These are phyloP conservation scores for Leucosticte australis DNA, from an alignment of 2,113 vertebrate species.

Conservation along the genomic window DNA sequence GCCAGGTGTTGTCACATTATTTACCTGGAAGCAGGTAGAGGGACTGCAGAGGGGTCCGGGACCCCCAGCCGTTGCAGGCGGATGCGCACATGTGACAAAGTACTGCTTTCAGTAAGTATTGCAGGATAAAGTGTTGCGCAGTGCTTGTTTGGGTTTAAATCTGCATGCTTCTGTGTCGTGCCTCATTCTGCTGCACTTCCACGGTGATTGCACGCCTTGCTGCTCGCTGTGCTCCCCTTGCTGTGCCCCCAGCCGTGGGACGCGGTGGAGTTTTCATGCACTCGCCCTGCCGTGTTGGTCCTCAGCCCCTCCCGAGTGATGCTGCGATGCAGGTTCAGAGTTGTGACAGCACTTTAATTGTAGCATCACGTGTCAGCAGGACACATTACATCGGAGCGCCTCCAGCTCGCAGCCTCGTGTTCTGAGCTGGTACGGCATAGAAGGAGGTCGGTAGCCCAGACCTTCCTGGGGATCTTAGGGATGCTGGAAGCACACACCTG, in stretches of 20 bases:
- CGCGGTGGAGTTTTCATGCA: rapidly evolving
- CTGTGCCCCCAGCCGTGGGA: background rate
- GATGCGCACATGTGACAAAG: background rate
- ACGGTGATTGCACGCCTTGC: rapidly evolving
- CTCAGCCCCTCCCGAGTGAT: background rate
- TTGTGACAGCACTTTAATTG: background rate
- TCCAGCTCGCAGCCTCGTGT: rapidly evolving
- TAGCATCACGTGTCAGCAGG: background rate
- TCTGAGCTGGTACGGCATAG: background rate
- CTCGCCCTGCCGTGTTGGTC: background rate
- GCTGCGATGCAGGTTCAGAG: background rate
- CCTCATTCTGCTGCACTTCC: background rate
- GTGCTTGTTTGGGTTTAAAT: background rate
- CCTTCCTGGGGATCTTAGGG: background rate
- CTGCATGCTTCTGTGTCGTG: background rate
- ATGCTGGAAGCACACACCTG: background rate
- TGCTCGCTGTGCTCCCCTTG: background rate
- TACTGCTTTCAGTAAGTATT: background rate
- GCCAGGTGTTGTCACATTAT: background rate
- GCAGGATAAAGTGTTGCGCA: background rate
- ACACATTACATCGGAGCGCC: background rate
- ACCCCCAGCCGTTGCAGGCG: background rate
- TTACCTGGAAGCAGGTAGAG: background rate
- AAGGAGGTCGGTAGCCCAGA: background rate
- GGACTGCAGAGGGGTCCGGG: background rate